Percentiles rank a stretch among this genome's conserved stretches.
Evolutionary conservation across 2,888 invertebrate species (phyloP).

Genomic region (Ganaspis brasiliensis): DNA sequence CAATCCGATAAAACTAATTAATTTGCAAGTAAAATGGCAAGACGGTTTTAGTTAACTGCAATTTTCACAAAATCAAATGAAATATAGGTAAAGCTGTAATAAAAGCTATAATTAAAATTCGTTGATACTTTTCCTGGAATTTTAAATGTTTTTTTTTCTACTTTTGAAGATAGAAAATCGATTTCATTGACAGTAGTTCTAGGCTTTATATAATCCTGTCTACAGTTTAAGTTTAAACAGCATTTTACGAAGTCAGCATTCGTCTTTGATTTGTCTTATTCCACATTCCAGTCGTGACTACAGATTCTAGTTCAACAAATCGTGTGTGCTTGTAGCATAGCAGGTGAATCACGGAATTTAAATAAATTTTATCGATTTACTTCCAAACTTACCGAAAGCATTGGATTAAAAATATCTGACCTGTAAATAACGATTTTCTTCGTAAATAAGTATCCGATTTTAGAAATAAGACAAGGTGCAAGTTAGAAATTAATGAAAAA

Average conservation of each 20-base stretch:
- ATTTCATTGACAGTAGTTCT: neutral
- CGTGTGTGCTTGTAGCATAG: constrained; percentile 48
- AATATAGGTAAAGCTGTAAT: too few species aligned
- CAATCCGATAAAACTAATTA: too few species aligned
- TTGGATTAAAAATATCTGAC: constrained; percentile 46
- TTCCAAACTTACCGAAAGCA: neutral
- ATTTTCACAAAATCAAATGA: too few species aligned
- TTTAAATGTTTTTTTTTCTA: neutral
- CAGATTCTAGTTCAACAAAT: constrained; percentile 60
- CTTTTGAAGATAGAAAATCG: neutral
- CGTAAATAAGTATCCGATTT: too few species aligned
- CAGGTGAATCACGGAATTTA: constrained; percentile 58
- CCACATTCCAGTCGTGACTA: constrained; percentile 61
- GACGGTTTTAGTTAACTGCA: too few species aligned
- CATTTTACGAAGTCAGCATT: constrained; percentile 52
- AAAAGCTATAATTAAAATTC: too few species aligned
- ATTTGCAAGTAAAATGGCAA: too few species aligned
- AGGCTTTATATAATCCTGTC: neutral
- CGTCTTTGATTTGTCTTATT: constrained; percentile 58
- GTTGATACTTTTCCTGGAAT: too few species aligned
- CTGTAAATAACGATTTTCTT: constrained; percentile 42
- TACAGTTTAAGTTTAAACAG: constrained; percentile 58
- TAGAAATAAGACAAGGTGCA: too few species aligned
- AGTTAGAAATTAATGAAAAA: too few species aligned
- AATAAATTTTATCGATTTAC: constrained; percentile 51